A percentile compares a stretch with the other conserved stretches of the same genome.
Conservation (phyloP, 2,797 vertebrate genomes). For the Botia almorhae region DNA sequence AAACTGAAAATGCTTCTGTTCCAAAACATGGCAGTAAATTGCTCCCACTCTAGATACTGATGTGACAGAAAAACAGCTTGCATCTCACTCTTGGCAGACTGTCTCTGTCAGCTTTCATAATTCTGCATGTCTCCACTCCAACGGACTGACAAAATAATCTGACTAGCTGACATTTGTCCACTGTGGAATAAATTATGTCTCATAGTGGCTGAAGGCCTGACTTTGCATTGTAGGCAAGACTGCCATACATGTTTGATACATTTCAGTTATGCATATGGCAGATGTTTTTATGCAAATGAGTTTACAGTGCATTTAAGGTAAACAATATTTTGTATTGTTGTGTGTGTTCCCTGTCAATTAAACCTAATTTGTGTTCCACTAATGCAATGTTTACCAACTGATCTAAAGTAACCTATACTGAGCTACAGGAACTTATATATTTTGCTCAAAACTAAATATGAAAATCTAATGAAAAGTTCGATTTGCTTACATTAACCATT, state of each 20-base stretch:
- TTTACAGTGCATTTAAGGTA: no score
- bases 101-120: constrained; percentile 26
- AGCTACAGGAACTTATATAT: no score
- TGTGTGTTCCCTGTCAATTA: no score
- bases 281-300: no score
- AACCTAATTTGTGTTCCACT: no score
- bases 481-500: no score
- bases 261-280: no score
- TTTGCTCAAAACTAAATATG: no score
- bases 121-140: constrained; percentile 22
- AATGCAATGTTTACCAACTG: no score
- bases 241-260: neutral
- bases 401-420: no score
- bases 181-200: neutral
- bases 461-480: no score
- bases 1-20: constrained; percentile 41
- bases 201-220: neutral
- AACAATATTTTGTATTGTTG: neutral
- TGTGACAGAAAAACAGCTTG: constrained; percentile 39
- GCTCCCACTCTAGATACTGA: constrained; percentile 34
- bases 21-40: constrained; percentile 33
- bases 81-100: constrained; percentile 29
- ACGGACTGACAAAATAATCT: constrained; percentile 33
- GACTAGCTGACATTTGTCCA: constrained; percentile 11
- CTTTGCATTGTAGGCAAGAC: neutral